Base-by-base conservation (phyloP, 1,140 invertebrate genomes). In the Trachymyrmex cornetzi region DNA sequence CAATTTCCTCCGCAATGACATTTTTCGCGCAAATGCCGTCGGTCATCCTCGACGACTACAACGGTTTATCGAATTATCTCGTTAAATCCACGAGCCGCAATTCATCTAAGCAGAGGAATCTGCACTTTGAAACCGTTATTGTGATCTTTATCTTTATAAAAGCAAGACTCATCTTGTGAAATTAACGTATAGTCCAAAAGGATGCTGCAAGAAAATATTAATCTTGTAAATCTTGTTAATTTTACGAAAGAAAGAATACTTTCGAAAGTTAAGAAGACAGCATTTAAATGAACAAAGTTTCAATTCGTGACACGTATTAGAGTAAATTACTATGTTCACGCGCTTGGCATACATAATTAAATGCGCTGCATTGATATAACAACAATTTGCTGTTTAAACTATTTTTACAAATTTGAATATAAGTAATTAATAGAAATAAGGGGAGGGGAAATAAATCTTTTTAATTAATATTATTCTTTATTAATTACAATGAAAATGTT, bases 11-110 rank as follows among this genome's bases (percentile, higher is more conserved):
- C 38, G 11, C 9, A 64, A 77, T 34, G 38, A 48, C 59, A 57
- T 71, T 69, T 55, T 81, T 71, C 50, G 48, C 64, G 30, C 22
- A 55, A 61, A 66, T 66, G 24, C 24, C 5, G 27, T 67, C 44
- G 30, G 48, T 55, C 30, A 30, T 48, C 5, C 50, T 59, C 53
- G 30, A 24, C 77, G 14, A 53, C n/a, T 64, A 11, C 14, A 71
- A 71, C 34, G 30, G 48, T 57, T 34, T 0, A 67, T 67, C 63
- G 30, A 81, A 30, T 81, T 81, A 81, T 71, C 53, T 81, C 66
- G 34, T 81, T 71, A 69, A 57, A 22, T 64, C 12, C 4, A n/a
- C 14, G 7, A 16, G 34, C 7, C 19, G 19, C 27, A n/a, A 50
- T 34, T 81, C 30, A 48, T 22, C 44, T 67, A 67, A 80, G 61